phyloP scores from a whole-genome alignment of 2,113 vertebrate genomes.

The Crocuta crocuta region DNA sequence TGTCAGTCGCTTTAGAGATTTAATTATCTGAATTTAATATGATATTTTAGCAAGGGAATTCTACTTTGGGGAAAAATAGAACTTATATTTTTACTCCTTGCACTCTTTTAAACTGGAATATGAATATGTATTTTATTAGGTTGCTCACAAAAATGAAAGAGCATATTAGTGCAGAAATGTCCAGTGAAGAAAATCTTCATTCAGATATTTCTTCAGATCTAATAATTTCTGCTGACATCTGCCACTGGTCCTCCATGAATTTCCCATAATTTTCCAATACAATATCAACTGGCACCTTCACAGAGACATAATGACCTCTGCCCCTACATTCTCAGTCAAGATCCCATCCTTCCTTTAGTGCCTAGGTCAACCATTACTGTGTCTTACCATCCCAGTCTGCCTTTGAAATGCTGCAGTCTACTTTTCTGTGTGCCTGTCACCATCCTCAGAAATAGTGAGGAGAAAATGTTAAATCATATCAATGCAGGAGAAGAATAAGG shows the following conservation, averaged over 20 bases:
- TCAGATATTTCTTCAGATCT: background rate
- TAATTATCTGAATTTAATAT: slow-evolving; percentile 10
- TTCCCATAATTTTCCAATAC: background rate
- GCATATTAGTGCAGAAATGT: background rate
- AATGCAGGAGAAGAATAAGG: background rate
- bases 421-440: background rate
- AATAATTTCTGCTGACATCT: background rate
- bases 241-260: background rate
- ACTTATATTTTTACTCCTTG: background rate
- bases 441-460: background rate
- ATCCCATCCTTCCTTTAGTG: background rate
- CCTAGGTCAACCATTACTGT: background rate
- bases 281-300: background rate
- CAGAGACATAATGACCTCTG: background rate
- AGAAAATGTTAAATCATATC: background rate
- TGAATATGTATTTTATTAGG: slow-evolving; percentile 12
- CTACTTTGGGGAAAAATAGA: background rate
- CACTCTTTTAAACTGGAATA: background rate
- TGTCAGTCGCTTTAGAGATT: background rate
- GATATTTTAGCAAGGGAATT: background rate
- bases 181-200: background rate
- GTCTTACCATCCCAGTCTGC: fast-evolving
- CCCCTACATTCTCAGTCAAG: background rate
- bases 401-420: background rate
- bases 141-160: background rate